Percentiles rank a stretch among this genome's conserved stretches.
These are phyloP conservation scores for Ctenopoma kingsleyae DNA, from an alignment of 2,797 vertebrate genomes.

Conservation along the genomic window DNA sequence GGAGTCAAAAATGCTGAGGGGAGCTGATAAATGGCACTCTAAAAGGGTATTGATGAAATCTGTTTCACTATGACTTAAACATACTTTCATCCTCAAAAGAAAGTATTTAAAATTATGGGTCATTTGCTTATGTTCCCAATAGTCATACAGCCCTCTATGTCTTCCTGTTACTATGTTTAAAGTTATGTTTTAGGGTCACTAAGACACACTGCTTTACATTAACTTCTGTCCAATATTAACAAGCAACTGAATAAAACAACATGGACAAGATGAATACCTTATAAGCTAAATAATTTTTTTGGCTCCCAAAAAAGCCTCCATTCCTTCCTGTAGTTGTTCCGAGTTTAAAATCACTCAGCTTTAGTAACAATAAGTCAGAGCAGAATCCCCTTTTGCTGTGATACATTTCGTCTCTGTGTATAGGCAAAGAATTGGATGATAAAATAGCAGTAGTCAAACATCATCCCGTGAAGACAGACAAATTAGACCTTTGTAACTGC, in stretches of 20 bases:
- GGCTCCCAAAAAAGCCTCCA: background rate
- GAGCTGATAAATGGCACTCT: conserved; percentile 31
- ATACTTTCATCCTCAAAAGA: conserved; percentile 35
- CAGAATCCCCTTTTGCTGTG: background rate
- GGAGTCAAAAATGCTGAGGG: conserved; percentile 35
- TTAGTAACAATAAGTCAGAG: no score
- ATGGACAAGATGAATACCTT: no score
- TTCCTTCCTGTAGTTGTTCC: conserved; percentile 1
- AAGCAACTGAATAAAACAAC: no score
- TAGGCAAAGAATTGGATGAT: no score
- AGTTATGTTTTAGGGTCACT: conserved; percentile 1
- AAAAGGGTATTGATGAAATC: conserved; percentile 52
- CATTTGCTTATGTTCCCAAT: background rate
- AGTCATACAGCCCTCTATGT: conserved; percentile 7
- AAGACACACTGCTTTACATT: no score
- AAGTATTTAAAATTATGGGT: conserved; percentile 25
- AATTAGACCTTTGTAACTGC: no score
- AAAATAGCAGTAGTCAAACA: no score
- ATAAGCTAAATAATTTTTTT: background rate
- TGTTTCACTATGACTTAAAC: conserved; percentile 21
- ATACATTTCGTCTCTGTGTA: conserved; percentile 9
- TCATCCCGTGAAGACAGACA: no score
- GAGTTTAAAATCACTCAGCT: background rate
- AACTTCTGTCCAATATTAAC: no score
- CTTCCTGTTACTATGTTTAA: background rate